These are phyloP conservation scores for Oreochromis tanganicae DNA, from an alignment of 2,113 vertebrate genomes.

Conservation along the genomic window DNA sequence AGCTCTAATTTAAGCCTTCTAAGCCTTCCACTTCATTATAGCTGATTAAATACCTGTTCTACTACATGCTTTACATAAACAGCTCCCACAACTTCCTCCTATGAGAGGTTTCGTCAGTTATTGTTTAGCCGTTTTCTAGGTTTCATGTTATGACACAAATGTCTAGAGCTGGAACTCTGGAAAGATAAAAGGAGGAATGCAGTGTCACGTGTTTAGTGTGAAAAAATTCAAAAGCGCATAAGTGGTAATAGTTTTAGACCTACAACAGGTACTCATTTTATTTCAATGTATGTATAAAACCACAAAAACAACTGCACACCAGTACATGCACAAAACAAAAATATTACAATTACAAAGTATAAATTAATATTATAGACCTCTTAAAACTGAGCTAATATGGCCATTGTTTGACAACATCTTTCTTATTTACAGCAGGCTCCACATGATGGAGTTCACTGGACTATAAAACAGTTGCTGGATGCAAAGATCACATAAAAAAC, in stretches of 20 bases:
- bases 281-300: background rate
- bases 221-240: background rate
- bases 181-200: background rate
- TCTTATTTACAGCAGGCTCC: background rate
- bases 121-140: background rate
- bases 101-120: background rate
- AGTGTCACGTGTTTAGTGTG: background rate
- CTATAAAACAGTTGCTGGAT: background rate
- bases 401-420: background rate
- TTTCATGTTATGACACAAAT: background rate
- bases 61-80: background rate
- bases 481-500: background rate
- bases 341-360: background rate
- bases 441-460: background rate
- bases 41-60: background rate
- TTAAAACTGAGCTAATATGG: background rate
- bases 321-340: background rate
- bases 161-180: background rate
- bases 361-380: background rate
- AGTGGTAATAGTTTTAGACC: background rate
- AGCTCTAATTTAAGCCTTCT: background rate
- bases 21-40: background rate
- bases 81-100: background rate
- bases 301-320: background rate
- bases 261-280: background rate